Evolutionary conservation across 2,888 invertebrate species (phyloP).

Genomic region (Ochlodes sylvanus): DNA sequence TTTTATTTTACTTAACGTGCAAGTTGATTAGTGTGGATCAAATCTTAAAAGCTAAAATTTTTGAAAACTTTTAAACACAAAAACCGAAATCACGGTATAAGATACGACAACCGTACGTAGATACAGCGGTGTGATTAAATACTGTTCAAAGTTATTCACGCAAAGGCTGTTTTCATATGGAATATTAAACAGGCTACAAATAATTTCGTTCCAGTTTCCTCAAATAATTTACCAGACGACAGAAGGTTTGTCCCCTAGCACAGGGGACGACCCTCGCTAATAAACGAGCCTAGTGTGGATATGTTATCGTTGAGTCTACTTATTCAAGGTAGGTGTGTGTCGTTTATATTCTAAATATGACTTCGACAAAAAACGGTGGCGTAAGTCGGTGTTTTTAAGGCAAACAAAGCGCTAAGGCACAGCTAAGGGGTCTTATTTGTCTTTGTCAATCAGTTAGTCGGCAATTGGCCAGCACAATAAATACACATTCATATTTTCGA

Average conservation of each 20-base stretch:
- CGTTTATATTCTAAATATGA: conserved; percentile 38
- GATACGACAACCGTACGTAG: not conserved
- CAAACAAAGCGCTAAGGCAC: no score
- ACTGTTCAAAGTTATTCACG: conserved; percentile 4
- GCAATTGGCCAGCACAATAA: no score
- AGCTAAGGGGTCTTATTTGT: no score
- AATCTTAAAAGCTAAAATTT: no score
- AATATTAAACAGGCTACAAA: conserved; percentile 20
- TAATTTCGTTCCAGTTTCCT: conserved; percentile 27
- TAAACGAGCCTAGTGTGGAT: conserved; percentile 53
- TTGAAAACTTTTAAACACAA: no score
- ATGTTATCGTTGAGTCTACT: conserved; percentile 61
- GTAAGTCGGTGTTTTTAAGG: not conserved
- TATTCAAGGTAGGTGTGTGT: conserved; percentile 55
- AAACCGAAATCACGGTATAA: no score
- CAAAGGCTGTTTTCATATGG: conserved; percentile 24
- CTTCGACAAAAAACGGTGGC: conserved; percentile 32
- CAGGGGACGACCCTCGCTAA: conserved; percentile 41
- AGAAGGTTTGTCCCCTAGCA: conserved; percentile 31
- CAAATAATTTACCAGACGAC: conserved; percentile 35
- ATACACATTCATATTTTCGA: no score
- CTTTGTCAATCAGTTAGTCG: no score
- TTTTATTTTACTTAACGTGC: no score
- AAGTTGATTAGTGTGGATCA: no score
- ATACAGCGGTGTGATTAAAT: not conserved